These are phyloP conservation scores for Euspilapteryx auroguttella DNA, from an alignment of 2,888 invertebrate genomes.

Conservation along the genomic window DNA sequence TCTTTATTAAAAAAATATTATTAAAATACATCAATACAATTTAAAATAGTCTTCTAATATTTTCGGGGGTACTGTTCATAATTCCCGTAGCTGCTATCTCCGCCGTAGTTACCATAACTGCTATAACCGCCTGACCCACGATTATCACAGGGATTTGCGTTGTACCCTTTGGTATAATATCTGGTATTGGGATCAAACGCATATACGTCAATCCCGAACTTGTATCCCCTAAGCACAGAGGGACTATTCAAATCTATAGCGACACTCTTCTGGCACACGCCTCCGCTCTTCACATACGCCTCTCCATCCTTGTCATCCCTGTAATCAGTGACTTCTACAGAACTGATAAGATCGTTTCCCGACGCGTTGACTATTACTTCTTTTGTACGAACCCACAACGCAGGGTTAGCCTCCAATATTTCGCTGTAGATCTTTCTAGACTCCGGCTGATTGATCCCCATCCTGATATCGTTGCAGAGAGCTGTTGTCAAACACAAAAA, in stretches of 20 bases:
- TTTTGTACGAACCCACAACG: conserved; percentile 34
- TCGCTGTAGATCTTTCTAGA: conserved; percentile 28
- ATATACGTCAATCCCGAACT: conserved; percentile 35
- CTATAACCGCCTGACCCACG: no score
- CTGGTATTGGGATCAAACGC: conserved; percentile 16
- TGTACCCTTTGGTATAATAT: conserved; percentile 23
- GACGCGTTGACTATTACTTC: conserved; percentile 24
- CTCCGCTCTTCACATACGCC: conserved; percentile 29
- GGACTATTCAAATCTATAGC: conserved; percentile 35
- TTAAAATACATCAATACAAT: no score
- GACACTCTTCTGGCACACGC: conserved; percentile 29
- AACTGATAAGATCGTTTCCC: conserved; percentile 27
- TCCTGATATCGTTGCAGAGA: conserved; percentile 22
- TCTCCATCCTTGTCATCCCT: conserved; percentile 33
- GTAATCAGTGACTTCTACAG: conserved; percentile 31
- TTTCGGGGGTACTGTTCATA: no score
- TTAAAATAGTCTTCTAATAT: no score
- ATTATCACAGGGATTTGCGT: no score
- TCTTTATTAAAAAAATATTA: no score
- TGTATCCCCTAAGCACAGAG: conserved; percentile 32
- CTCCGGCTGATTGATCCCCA: conserved; percentile 13
- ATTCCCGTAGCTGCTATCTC: no score
- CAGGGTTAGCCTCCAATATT: conserved; percentile 30
- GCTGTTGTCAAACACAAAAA: no score
- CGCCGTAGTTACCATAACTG: no score